phyloP scores from a whole-genome alignment of 1,140 invertebrate species.

The Eubasilissa regina region DNA sequence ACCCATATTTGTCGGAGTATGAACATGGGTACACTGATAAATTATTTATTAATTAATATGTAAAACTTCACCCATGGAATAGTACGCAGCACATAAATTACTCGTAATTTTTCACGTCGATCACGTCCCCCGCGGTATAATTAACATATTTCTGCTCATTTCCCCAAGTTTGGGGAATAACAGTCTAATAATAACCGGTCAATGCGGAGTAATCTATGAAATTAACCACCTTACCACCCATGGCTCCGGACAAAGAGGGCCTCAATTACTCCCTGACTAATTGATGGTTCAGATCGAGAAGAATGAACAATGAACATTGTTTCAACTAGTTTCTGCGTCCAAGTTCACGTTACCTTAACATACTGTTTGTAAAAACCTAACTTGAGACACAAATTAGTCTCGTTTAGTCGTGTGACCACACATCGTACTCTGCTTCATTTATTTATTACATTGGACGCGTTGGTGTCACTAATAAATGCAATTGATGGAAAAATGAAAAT shows the following conservation, averaged over 20 bases:
- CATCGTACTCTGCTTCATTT: too few species aligned
- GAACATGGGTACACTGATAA: too few species aligned
- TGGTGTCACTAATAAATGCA: too few species aligned
- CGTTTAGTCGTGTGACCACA: conserved; percentile 1
- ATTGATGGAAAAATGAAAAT: too few species aligned
- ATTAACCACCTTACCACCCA: conserved; percentile 21
- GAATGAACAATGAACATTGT: conserved; percentile 35
- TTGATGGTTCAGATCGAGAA: conserved; percentile 17
- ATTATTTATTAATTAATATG: too few species aligned
- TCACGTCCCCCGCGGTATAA: background rate
- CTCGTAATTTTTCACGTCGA: too few species aligned
- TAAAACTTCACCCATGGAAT: too few species aligned
- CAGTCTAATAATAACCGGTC: background rate
- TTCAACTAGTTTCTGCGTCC: conserved; percentile 15
- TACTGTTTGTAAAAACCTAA: conserved; percentile 13
- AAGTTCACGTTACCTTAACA: conserved; percentile 26
- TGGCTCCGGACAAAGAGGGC: conserved; percentile 2
- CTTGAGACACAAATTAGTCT: conserved; percentile 25
- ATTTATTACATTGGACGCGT: too few species aligned
- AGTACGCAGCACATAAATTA: too few species aligned
- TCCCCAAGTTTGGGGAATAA: background rate
- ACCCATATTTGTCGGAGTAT: too few species aligned
- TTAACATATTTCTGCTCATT: background rate
- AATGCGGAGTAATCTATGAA: background rate
- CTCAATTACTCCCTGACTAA: background rate